A percentile compares a stretch with the other conserved stretches of the same genome.
phyloP scores from a whole-genome alignment of 2,113 vertebrate genomes.

The Perca schrenkii region DNA sequence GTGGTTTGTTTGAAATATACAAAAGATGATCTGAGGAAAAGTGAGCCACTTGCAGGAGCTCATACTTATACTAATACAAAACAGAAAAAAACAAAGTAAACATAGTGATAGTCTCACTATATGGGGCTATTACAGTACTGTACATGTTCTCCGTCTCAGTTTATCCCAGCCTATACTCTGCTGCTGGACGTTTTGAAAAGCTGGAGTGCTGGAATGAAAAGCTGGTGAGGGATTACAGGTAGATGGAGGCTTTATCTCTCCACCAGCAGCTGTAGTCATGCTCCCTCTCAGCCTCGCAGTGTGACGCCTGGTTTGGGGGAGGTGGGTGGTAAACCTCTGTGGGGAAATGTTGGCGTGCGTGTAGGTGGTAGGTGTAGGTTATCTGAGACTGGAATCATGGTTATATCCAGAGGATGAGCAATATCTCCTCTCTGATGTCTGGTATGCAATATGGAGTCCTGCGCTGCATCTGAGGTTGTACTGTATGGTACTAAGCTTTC shows the following conservation, averaged over 20 bases:
- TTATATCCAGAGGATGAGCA: constrained; percentile 56
- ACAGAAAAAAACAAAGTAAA: neutral
- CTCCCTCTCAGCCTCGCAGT: constrained; percentile 50
- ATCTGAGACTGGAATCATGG: constrained; percentile 46
- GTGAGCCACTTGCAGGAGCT: neutral
- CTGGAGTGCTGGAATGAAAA: constrained; percentile 16
- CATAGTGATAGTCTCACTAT: neutral
- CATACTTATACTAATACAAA: neutral
- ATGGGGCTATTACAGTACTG: neutral
- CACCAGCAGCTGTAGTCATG: constrained; percentile 40
- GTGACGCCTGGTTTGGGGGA: constrained; percentile 41
- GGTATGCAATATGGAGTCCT: neutral
- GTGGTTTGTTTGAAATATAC: constrained; percentile 8
- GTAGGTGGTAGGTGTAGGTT: constrained; percentile 35
- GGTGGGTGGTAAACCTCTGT: constrained; percentile 58
- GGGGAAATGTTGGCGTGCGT: constrained; percentile 41
- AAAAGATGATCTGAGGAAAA: neutral
- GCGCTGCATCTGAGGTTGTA: neutral
- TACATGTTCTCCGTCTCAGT: neutral
- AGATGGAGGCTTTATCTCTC: constrained; percentile 51
- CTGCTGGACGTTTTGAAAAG: constrained; percentile 3
- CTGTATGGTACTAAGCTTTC: neutral
- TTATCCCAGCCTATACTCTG: neutral
- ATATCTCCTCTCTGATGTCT: constrained; percentile 20
- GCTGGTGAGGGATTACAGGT: constrained; percentile 59